Percentiles rank a stretch among this genome's conserved stretches.
Evolutionary conservation across 2,113 vertebrate genomes (phyloP).

Genomic region (Pseudorhombus dupliciocellatus): DNA sequence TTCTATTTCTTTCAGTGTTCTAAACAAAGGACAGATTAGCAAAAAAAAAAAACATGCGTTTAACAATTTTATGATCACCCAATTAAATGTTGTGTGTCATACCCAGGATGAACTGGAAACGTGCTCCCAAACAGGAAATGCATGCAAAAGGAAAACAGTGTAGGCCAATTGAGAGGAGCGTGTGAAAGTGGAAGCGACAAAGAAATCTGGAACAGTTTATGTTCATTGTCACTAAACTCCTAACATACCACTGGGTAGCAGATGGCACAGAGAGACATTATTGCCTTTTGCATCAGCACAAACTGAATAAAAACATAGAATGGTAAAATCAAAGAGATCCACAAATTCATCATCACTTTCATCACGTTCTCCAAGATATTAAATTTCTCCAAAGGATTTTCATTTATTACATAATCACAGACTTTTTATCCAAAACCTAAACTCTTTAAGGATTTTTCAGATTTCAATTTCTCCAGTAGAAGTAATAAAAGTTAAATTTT

Average conservation of each 20-base stretch:
- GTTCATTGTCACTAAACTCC: constrained; percentile 54
- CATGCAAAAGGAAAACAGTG: constrained; percentile 50
- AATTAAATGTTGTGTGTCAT: constrained; percentile 39
- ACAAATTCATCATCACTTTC: constrained; percentile 36
- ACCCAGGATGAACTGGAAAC: constrained; percentile 46
- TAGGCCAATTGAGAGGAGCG: constrained; percentile 21
- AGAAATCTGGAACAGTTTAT: constrained; percentile 31
- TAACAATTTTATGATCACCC: constrained; percentile 6
- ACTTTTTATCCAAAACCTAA: background rate
- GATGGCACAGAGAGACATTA: constrained; percentile 54
- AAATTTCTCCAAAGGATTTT: background rate
- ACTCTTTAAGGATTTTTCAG: background rate
- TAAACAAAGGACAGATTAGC: constrained; percentile 36
- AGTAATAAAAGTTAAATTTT: too few species aligned
- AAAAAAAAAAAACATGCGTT: constrained; percentile 8
- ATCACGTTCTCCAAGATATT: background rate
- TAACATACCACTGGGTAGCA: constrained; percentile 53
- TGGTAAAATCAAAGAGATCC: background rate
- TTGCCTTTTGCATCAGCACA: constrained; percentile 41
- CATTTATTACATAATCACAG: background rate
- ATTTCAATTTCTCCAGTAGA: too few species aligned
- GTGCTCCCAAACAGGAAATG: constrained; percentile 43
- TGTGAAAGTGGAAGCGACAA: constrained; percentile 54
- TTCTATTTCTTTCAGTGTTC: background rate
- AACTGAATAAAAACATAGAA: background rate